These are phyloP conservation scores for Drosophila subsilvestris DNA, from an alignment of 2,888 invertebrate species.

Conservation along the genomic window DNA sequence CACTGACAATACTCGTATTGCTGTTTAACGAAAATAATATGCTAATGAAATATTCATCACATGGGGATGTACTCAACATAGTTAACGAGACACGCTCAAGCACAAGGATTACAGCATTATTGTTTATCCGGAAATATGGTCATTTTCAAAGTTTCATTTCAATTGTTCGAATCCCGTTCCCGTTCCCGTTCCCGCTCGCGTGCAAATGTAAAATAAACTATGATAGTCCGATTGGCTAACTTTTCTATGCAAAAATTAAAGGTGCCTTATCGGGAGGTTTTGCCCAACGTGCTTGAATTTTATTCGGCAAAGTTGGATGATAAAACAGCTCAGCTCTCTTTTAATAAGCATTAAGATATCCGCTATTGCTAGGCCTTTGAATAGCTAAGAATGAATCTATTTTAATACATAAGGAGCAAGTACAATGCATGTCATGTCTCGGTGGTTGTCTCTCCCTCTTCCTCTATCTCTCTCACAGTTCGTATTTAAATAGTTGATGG, in stretches of 20 bases:
- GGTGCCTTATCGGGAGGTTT: not conserved
- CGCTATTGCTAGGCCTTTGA: not conserved
- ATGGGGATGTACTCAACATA: slow-evolving; percentile 1
- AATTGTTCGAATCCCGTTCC: too few species aligned
- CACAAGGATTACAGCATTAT: not conserved
- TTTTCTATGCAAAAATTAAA: not conserved
- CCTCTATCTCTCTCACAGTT: not conserved
- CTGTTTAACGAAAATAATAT: slow-evolving; percentile 34
- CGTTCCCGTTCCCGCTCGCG: too few species aligned
- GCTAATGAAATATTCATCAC: slow-evolving; percentile 13
- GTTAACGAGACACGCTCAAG: not conserved
- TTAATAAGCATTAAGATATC: not conserved
- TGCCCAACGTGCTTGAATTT: too few species aligned
- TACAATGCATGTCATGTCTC: not conserved
- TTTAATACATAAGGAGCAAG: not conserved
- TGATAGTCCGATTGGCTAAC: not conserved
- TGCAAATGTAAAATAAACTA: not conserved
- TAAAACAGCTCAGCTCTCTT: not conserved
- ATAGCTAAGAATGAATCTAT: not conserved
- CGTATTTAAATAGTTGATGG: slow-evolving; percentile 20
- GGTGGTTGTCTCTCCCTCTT: not conserved
- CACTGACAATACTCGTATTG: slow-evolving; percentile 16
- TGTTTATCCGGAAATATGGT: not conserved
- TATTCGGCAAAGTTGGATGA: not conserved
- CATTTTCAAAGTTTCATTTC: not conserved